phyloP scores from a whole-genome alignment of 2,113 vertebrate genomes.

The Percopsis transmontana region DNA sequence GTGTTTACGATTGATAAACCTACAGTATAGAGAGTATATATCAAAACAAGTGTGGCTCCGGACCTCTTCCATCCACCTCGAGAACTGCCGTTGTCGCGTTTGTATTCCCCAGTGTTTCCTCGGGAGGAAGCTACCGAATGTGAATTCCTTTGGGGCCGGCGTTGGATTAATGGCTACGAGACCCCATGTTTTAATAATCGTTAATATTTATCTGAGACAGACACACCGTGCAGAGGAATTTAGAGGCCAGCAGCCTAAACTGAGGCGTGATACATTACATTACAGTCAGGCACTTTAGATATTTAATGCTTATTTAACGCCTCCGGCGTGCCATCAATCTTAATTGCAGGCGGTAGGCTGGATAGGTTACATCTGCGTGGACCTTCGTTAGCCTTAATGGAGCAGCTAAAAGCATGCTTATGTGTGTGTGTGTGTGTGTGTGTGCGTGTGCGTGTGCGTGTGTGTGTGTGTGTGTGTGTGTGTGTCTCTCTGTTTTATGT shows the following conservation, averaged over 20 bases:
- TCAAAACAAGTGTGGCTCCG: too few relatives aligned
- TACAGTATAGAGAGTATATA: too few relatives aligned
- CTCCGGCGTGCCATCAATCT: constrained; percentile 42
- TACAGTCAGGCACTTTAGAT: constrained; percentile 37
- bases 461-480: too few relatives aligned
- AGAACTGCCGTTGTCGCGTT: too few relatives aligned
- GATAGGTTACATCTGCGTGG: constrained; percentile 37
- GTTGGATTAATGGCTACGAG: constrained; percentile 19
- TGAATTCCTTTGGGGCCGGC: not conserved
- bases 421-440: not conserved
- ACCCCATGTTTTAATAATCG: constrained; percentile 29
- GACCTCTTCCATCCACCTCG: too few relatives aligned
- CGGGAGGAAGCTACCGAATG: too few relatives aligned
- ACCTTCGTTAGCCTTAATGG: constrained; percentile 53
- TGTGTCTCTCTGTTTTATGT: not conserved
- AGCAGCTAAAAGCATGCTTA: constrained; percentile 18
- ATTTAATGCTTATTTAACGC: constrained; percentile 56
- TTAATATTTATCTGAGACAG: constrained; percentile 21
- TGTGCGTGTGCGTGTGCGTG: too few relatives aligned
- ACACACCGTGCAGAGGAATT: not conserved
- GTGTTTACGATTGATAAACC: too few relatives aligned
- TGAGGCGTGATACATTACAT: constrained; percentile 37
- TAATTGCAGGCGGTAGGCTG: constrained; percentile 40
- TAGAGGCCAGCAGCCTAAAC: constrained; percentile 14
- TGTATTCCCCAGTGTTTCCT: too few relatives aligned